Conservation (phyloP, 2,888 invertebrate genomes). For the Neocrepidodera transversa region DNA sequence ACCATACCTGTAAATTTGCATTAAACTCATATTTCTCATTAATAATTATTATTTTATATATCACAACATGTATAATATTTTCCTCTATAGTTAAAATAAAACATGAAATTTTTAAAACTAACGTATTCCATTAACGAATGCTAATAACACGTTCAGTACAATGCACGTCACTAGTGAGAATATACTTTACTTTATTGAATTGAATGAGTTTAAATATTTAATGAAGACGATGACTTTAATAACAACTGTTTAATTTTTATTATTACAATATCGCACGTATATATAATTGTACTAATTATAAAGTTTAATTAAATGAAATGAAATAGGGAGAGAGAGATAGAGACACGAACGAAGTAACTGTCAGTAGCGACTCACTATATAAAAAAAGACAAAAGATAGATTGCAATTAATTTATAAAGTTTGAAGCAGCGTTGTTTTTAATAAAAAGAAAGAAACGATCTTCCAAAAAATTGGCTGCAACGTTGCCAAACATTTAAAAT, state of each 20-base stretch:
- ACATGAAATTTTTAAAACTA: constrained; percentile 13
- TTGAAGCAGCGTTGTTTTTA: too few relatives aligned
- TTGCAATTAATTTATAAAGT: too few relatives aligned
- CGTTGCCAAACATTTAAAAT: too few relatives aligned
- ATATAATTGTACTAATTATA: too few relatives aligned
- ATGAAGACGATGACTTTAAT: not conserved
- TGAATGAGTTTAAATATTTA: constrained; percentile 3
- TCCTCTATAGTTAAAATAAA: not conserved
- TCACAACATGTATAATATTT: constrained; percentile 19
- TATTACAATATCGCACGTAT: not conserved
- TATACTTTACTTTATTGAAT: not conserved
- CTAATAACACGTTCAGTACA: constrained; percentile 9
- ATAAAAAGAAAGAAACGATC: too few relatives aligned
- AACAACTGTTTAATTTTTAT: not conserved
- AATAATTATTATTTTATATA: constrained; percentile 34
- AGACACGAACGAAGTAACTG: too few relatives aligned
- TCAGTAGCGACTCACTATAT: too few relatives aligned
- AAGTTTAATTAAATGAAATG: too few relatives aligned
- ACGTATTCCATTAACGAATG: constrained; percentile 15
- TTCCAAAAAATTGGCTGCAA: too few relatives aligned
- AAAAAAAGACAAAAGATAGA: too few relatives aligned
- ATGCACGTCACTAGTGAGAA: not conserved
- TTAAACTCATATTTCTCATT: constrained; percentile 32
- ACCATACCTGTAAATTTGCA: constrained; percentile 35
- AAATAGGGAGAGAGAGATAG: too few relatives aligned